These are phyloP conservation scores for Lasioglossum pauxillum DNA, from an alignment of 2,888 invertebrate genomes.

Conservation along the genomic window DNA sequence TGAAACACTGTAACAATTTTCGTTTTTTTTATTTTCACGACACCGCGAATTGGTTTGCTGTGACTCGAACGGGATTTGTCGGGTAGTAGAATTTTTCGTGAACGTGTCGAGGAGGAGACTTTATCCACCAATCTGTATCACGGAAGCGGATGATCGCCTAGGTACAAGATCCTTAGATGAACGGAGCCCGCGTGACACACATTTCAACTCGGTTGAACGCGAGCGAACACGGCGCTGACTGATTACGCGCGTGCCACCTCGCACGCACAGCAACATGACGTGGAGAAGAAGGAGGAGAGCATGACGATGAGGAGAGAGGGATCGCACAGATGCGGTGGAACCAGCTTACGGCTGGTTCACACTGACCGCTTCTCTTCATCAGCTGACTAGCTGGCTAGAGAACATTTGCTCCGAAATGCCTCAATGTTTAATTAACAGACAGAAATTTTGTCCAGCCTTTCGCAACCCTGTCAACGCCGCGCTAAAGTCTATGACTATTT, in stretches of 20 bases:
- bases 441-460: too few relatives aligned
- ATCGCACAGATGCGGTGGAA: background rate
- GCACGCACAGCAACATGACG: background rate
- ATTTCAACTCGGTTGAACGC: conserved; percentile 20
- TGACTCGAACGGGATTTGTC: background rate
- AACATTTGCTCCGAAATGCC: too few relatives aligned
- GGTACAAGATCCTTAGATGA: background rate
- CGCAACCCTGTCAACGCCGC: too few relatives aligned
- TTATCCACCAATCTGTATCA: background rate
- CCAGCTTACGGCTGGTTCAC: background rate
- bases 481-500: too few relatives aligned
- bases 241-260: conserved; percentile 33
- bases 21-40: too few relatives aligned
- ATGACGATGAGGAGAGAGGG: background rate
- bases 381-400: background rate
- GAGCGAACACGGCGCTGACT: conserved; percentile 15
- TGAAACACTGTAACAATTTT: background rate
- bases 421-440: too few relatives aligned
- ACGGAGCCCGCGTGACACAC: conserved; percentile 33
- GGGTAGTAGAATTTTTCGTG: background rate
- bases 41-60: too few relatives aligned
- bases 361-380: background rate
- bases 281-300: background rate
- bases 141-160: background rate
- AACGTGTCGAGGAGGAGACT: background rate